Base-by-base conservation (phyloP, 2,797 vertebrate species). In the Ctenopoma kingsleyae region DNA sequence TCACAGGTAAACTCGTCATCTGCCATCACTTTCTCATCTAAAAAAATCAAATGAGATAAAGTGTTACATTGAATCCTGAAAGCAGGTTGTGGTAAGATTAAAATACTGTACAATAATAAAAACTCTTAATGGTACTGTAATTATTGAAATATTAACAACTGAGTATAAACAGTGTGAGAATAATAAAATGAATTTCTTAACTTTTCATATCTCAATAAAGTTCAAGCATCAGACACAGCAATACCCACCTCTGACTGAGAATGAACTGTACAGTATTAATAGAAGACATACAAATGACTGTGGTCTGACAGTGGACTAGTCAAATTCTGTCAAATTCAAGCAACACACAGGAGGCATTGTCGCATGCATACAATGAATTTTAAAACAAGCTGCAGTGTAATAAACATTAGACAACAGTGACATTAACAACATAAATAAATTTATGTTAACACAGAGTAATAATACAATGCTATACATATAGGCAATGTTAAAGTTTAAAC, bases 21-120 rank as follows among this genome's bases (percentile, higher is more conserved):
- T 0, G 97, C 88, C 97, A 99, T 99, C 82, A 99, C 97, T 85
- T 98, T 98, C 91, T 98, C 97, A 91, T 97, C 97, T 98, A 90
- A 56, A 82, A 65, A 56, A 41, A 57, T 16, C 0, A 36, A 55
- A 61, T 53, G 2, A 70, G 47, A 12, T 6, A 51, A 71, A 59
- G 16, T 23, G 43, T 38, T 22, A n/a, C 15, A 65, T 59, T 5
- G 52, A 19, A 36, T 40, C 8, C 16, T 23, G 4, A 62, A 11
- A 61, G 36, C 49, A n/a, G 3, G 2, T 20, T 47, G 12, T 32
- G 8, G 30, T 63, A 8, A 63, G 23, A 59, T 17, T 53, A 38
- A n/a, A 67, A 32, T 8, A 32, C 7, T 32, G 7, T 30, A 23
- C 12, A 32, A 9, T 9, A n/a, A 6, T 23, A 20, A 47, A 43